Conservation (phyloP, 64 coral and sea anemone genomes). For the Stylophora pistillata region DNA sequence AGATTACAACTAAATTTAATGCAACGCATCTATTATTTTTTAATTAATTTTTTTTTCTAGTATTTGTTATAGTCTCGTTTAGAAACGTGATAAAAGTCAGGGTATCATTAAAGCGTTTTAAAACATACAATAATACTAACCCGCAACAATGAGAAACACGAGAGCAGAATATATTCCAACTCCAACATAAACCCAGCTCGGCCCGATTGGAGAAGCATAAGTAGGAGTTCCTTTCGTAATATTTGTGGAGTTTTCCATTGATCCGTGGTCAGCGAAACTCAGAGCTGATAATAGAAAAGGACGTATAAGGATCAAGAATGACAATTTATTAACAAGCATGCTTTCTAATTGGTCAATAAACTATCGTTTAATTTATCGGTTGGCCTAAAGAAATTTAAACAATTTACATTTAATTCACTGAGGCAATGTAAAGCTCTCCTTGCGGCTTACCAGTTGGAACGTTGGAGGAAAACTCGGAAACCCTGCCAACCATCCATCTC, state of each 20-base stretch:
- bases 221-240: neutral
- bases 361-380: neutral
- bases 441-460: no score
- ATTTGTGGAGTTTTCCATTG: slow-evolving; percentile 56
- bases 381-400: no score
- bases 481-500: no score
- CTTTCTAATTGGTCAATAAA: neutral
- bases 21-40: no score
- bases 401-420: no score
- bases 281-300: neutral
- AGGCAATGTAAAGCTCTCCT: no score
- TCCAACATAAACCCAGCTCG: slow-evolving; percentile 55
- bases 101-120: neutral
- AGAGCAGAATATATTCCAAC: slow-evolving; percentile 57
- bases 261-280: neutral
- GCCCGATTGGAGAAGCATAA: neutral
- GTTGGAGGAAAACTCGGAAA: no score
- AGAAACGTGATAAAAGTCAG: neutral
- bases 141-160: slow-evolving; percentile 45
- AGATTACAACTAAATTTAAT: no score
- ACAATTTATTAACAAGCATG: neutral
- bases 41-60: no score
- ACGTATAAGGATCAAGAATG: neutral
- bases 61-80: neutral
- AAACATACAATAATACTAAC: neutral